phyloP scores from a whole-genome alignment of 2,888 invertebrate species.

The Spilarctia lutea region DNA sequence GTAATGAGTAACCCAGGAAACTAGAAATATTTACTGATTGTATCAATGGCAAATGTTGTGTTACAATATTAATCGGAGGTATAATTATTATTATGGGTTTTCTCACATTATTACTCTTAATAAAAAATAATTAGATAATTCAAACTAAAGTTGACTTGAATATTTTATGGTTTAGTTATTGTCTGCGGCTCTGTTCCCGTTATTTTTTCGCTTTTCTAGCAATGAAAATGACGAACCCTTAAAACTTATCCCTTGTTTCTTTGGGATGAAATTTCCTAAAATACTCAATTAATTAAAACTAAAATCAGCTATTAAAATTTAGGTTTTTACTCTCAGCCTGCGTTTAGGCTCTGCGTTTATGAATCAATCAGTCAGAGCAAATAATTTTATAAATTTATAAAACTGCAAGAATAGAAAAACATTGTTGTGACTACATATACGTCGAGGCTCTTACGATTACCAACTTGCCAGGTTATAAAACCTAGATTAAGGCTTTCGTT shows the following conservation, averaged over 20 bases:
- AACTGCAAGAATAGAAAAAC: neutral
- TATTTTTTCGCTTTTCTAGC: neutral
- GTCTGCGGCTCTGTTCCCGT: neutral
- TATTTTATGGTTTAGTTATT: neutral
- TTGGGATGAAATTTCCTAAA: too few species aligned
- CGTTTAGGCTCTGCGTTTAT: too few species aligned
- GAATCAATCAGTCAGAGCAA: too few species aligned
- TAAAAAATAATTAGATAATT: neutral
- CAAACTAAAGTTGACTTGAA: neutral
- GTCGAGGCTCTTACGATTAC: neutral
- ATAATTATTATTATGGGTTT: neutral
- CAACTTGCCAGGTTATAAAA: neutral
- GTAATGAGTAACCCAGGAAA: neutral
- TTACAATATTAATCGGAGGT: neutral
- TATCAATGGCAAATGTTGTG: too few species aligned
- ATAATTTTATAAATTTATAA: too few species aligned
- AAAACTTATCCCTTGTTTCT: neutral
- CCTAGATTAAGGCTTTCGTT: neutral
- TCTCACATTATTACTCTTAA: neutral
- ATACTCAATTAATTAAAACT: too few species aligned
- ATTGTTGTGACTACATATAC: neutral
- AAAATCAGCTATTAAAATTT: too few species aligned
- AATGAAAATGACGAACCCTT: too few species aligned
- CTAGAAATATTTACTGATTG: too few species aligned
- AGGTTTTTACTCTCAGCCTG: too few species aligned